Evolutionary conservation across 2,888 invertebrate genomes (phyloP).

Genomic region (Silvanus unidentatus): DNA sequence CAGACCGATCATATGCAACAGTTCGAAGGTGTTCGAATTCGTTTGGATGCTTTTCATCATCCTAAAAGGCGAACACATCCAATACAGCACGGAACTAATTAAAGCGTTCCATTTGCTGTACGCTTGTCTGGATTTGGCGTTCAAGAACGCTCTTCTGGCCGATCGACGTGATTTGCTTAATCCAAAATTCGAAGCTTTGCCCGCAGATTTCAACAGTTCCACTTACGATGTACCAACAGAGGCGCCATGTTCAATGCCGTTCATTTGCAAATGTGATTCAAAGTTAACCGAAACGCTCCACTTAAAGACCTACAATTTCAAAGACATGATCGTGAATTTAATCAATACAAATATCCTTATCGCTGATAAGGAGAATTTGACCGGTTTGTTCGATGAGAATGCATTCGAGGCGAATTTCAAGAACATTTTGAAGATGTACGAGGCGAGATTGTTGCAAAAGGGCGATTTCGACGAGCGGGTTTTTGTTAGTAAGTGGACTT

Average conservation of each 20-base stretch:
- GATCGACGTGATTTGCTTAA: conserved; percentile 82
- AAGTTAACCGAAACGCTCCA: conserved; percentile 82
- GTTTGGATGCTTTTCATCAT: conserved; percentile 91
- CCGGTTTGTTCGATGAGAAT: conserved; percentile 69
- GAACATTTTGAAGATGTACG: conserved; percentile 80
- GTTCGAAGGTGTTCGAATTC: conserved; percentile 82
- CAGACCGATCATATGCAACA: conserved; percentile 71
- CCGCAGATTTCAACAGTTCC: conserved; percentile 58
- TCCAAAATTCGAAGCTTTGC: conserved; percentile 61
- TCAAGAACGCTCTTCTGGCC: conserved; percentile 75
- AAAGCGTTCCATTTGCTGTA: conserved; percentile 89
- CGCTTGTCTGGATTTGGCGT: conserved; percentile 87
- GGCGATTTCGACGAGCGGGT: conserved; percentile 97
- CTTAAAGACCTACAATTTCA: conserved; percentile 84
- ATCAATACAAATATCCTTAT: conserved; percentile 69
- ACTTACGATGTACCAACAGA: conserved; percentile 56
- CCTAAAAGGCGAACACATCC: conserved; percentile 79
- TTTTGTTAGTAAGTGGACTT: background rate
- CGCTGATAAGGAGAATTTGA: conserved; percentile 64
- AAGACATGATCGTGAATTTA: conserved; percentile 68
- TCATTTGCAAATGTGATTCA: conserved; percentile 44
- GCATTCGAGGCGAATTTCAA: conserved; percentile 83
- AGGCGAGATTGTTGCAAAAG: conserved; percentile 81
- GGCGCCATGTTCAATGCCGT: conserved; percentile 70
- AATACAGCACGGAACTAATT: conserved; percentile 86